Evolutionary conservation across 1,140 invertebrate genomes (phyloP).

Genomic region (Bactericera cockerelli): DNA sequence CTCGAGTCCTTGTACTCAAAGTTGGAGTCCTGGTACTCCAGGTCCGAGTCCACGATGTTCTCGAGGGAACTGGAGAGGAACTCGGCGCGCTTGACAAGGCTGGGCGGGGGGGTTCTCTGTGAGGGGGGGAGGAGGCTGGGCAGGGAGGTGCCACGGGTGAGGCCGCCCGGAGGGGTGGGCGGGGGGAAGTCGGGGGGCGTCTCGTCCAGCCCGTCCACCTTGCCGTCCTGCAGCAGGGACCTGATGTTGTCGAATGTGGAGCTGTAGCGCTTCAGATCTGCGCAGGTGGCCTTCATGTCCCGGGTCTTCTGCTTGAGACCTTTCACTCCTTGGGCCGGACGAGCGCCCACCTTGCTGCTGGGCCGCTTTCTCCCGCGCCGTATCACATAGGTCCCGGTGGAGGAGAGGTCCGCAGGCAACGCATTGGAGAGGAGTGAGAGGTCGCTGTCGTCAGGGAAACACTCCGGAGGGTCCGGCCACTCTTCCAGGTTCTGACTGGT

Average conservation of each 20-base stretch:
- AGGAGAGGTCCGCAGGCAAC: conserved; percentile 37
- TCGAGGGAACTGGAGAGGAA: background rate
- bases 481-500: conserved; percentile 40
- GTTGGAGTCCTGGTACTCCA: background rate
- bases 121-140: conserved; percentile 41
- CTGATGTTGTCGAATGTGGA: conserved; percentile 65
- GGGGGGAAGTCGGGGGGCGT: conserved; percentile 35
- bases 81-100: conserved; percentile 14
- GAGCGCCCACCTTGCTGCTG: conserved; percentile 31
- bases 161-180: conserved; percentile 36
- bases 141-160: conserved; percentile 48
- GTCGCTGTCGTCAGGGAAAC: conserved; percentile 29
- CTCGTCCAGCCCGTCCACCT: conserved; percentile 37
- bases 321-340: conserved; percentile 28
- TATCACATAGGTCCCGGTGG: conserved; percentile 54
- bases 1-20: conserved; percentile 5
- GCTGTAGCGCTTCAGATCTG: conserved; percentile 49
- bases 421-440: conserved; percentile 32
- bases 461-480: conserved; percentile 43
- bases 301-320: conserved; percentile 33
- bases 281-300: conserved; percentile 38
- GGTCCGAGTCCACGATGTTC: background rate
- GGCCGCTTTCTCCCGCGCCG: conserved; percentile 41
- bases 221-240: conserved; percentile 49
- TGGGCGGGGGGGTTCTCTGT: conserved; percentile 25